Percentiles rank a stretch among this genome's conserved stretches.
Evolutionary conservation across 2,797 vertebrate species (phyloP).

Genomic region (Champsocephalus gunnari): DNA sequence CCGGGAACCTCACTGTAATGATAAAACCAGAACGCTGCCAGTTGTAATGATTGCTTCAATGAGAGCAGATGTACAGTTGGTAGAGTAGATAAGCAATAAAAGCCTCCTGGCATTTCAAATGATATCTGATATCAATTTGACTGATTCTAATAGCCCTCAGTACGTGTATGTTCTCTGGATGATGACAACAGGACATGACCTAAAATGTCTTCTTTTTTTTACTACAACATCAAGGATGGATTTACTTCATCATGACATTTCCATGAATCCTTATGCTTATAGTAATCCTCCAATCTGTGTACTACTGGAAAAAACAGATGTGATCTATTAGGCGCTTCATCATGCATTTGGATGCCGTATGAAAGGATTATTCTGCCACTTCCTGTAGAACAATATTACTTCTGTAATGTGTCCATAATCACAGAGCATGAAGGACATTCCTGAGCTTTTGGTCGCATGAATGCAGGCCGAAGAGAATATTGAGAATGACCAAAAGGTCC

Average conservation of each 20-base stretch:
- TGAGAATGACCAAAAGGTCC: constrained; percentile 25
- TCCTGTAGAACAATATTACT: constrained; percentile 6
- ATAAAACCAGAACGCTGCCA: constrained; percentile 58
- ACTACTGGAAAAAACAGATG: background rate
- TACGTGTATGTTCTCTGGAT: constrained; percentile 1
- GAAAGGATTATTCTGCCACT: background rate
- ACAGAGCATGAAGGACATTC: constrained; percentile 8
- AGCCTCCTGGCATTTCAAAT: constrained; percentile 2
- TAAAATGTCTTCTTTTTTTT: constrained; percentile 9
- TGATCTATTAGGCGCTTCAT: background rate
- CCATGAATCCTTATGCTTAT: background rate
- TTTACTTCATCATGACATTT: background rate
- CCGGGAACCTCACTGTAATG: constrained; percentile 43
- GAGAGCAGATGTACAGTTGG: constrained; percentile 33
- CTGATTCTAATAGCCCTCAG: constrained; percentile 5
- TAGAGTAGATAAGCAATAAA: constrained; percentile 28
- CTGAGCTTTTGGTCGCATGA: constrained; percentile 18
- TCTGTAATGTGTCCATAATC: constrained; percentile 17
- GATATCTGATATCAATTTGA: constrained; percentile 32
- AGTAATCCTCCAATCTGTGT: background rate
- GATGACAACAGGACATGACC: background rate
- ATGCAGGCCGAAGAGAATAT: constrained; percentile 5
- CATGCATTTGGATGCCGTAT: background rate
- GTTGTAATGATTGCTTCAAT: constrained; percentile 33
- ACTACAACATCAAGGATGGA: background rate